Base-by-base conservation (phyloP, 2,113 vertebrate genomes). In the Phalacrocorax pelagicus region DNA sequence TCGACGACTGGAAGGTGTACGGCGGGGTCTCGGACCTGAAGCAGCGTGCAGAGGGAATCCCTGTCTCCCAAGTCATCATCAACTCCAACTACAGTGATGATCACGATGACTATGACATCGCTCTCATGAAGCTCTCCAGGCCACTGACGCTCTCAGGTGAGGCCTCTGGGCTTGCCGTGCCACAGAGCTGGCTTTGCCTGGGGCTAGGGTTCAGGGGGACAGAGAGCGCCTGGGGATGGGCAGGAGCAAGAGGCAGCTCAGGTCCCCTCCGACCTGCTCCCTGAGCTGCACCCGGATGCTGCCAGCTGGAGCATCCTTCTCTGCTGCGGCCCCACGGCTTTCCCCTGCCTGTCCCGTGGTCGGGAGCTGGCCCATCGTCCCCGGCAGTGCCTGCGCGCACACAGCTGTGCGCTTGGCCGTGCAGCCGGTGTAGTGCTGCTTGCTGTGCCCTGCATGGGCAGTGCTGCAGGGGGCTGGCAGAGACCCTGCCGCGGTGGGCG, bases 61-160 rank as follows among this genome's bases (percentile, higher is more conserved):
- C 91, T 0, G 98, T 99, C 57, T 59, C 98, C 42, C 98, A 97
- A 78, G 99, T 99, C 92, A 95, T 99, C 65, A 97, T 99, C 83
- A 98, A 98, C 15, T 92, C 98, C 81, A 98, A 99, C 88, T 99
- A 99, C 95, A 96, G 98, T 0, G 96, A 90, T 0, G 83, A 94
- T 1, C 98, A 98, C 0, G 98, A 99, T 0, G 99, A 99, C 97
- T 98, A 98, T 1, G 99, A 99, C 87, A 97, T 99, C 0, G 98
- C 99, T 24, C 98, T 99, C 63, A 96, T 99, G 94, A 98, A 98
- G 95, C 98, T 99, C 16, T 88, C 82, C 51, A 95, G 92, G 84
- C 98, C 98, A 0, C 93, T 99, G 84, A 29, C 19, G 0, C 98
- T 99, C 74, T 98, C 97, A 3, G 94, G 99, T 99, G 80, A 98